A percentile compares a stretch with the other conserved stretches of the same genome.
phyloP scores from a whole-genome alignment of 2,113 vertebrate species.

The Corythornis cristatus region DNA sequence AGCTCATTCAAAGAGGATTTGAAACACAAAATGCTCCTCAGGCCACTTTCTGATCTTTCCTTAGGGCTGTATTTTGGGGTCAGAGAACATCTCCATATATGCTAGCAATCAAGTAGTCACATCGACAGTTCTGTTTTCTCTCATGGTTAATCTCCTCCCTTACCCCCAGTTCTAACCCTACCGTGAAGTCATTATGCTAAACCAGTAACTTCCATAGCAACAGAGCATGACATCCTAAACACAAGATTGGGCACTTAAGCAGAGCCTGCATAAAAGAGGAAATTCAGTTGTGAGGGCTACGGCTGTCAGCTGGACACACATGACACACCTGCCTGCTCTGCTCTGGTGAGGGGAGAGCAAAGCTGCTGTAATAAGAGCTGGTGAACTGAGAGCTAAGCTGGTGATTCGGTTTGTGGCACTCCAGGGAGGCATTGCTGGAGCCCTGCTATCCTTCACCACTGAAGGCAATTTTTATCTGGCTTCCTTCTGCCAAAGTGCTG shows the following conservation, averaged over 20 bases:
- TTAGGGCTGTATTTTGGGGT: background rate
- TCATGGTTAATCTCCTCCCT: constrained; percentile 16
- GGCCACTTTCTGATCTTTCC: background rate
- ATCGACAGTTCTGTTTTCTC: background rate
- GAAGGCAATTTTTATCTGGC: constrained; percentile 20
- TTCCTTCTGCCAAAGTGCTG: constrained; percentile 44
- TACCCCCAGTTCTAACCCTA: background rate
- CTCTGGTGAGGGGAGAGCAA: background rate
- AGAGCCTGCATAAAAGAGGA: constrained; percentile 13
- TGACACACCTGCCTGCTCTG: background rate
- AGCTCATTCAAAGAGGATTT: background rate
- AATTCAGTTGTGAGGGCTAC: background rate
- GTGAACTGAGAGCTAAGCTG: background rate
- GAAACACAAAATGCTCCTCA: background rate
- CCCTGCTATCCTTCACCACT: constrained; percentile 26
- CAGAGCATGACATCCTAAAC: constrained; percentile 58
- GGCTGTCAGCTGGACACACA: background rate
- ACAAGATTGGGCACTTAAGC: constrained; percentile 39
- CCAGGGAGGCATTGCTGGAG: constrained; percentile 26
- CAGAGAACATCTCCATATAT: background rate
- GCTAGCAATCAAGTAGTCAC: background rate
- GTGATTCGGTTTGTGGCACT: constrained; percentile 25
- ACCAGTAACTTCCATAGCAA: constrained; percentile 62
- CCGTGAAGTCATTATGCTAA: constrained; percentile 22
- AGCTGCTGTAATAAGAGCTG: background rate